phyloP scores from a whole-genome alignment of 2,888 invertebrate genomes.

The Epinotia brunnichana region DNA sequence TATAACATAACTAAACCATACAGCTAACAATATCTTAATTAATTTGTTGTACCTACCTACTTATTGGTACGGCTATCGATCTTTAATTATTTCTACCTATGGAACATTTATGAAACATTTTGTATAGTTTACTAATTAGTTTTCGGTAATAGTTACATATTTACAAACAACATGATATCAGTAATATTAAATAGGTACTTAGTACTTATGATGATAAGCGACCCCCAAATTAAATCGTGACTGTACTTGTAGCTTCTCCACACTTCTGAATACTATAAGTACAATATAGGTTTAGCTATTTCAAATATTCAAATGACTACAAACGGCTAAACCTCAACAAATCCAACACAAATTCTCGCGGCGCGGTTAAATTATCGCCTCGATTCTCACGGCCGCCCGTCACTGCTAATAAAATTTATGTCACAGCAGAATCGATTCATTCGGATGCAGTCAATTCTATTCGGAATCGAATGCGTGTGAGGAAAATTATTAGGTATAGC shows the following conservation, averaged over 20 bases:
- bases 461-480: slow-evolving; percentile 37
- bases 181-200: too few species aligned
- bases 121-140: too few species aligned
- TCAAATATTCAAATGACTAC: slow-evolving; percentile 28
- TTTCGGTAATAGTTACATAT: too few species aligned
- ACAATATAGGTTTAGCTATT: slow-evolving; percentile 13
- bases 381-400: slow-evolving; percentile 46
- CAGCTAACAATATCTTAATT: too few species aligned
- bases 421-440: slow-evolving; percentile 48
- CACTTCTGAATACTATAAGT: background rate
- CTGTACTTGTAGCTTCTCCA: background rate
- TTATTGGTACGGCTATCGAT: too few species aligned
- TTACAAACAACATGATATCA: too few species aligned
- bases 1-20: too few species aligned
- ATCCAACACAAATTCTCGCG: slow-evolving; percentile 18
- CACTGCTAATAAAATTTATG: slow-evolving; percentile 49
- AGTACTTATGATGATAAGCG: background rate
- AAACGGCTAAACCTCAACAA: slow-evolving; percentile 22
- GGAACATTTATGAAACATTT: too few species aligned
- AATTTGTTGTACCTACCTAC: too few species aligned
- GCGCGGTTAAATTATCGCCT: slow-evolving; percentile 34
- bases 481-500: slow-evolving; percentile 30
- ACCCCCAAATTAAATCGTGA: background rate
- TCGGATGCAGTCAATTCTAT: slow-evolving; percentile 41
- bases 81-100: too few species aligned